Base-by-base conservation (phyloP, 2,888 invertebrate genomes). In the Minunthozetes semirufus region DNA sequence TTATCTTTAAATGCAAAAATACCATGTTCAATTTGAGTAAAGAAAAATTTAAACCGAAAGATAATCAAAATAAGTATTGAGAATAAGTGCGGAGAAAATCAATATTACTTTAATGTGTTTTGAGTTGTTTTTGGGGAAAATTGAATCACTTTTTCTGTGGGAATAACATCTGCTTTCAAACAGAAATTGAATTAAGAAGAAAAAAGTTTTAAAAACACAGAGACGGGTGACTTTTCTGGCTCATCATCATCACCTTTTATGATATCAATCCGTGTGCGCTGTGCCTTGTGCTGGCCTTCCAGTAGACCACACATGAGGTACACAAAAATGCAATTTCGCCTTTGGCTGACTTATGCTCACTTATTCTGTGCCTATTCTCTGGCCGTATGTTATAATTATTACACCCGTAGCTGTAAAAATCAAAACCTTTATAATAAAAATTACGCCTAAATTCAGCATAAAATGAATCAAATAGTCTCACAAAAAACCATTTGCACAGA, bases 201-300 rank as follows among this genome's bases (percentile, higher is more conserved):
- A 46, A 15, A 46, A 11, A 46, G 46, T 15, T 46, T 15, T 9
- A 46, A 46, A 15, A 46, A 15, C 46, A 46, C 15, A 46, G 46
- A 46, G 15, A 46, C 15, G 9, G 53, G 53, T 53, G 53, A 53
- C 53, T 53, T 53, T 53, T 53, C 19, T 17, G n/a, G 42, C 42
- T 42, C 53, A 53, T 53, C 53, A 53, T 53, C 53, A 53, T 53
- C 53, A 53, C 53, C 53, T 53, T 53, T 53, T 53, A n/a, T 53
- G 19, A 8, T 17, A 19, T n/a, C 6, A 11, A 46, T n/a, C n/a
- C n/a, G n/a, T n/a, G n/a, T n/a, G n/a, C n/a, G n/a, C n/a, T n/a
- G n/a, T n/a, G n/a, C n/a, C n/a, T n/a, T n/a, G n/a, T n/a, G n/a
- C n/a, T n/a, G n/a, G 33, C 33, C 50, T 19, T 50, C 19, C 50